Base-by-base conservation (phyloP, 2,797 vertebrate species). In the Rallus crepitans region DNA sequence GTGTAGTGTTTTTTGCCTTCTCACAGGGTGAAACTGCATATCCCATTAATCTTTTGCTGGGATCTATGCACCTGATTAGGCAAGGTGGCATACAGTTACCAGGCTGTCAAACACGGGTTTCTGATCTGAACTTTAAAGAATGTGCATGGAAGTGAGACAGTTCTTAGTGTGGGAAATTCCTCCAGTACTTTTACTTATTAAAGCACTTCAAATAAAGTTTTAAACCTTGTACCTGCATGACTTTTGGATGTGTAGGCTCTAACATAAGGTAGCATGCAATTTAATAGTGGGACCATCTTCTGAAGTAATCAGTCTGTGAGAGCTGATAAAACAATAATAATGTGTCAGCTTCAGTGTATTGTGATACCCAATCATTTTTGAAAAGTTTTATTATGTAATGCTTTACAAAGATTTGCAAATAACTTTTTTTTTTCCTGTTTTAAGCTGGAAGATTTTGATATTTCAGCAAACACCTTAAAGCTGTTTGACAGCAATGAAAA, bases 401-500 rank as follows among this genome's bases (percentile, higher is more conserved):
- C 84, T 82, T 48, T 70, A 35, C 45, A 87, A 91, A 45, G 79
- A 57, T 65, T 92, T 95, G 13, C n/a, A 85, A 90, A 69, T 93
- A 59, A 88, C 30, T 19, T 90, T 77, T 94, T 55, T 68, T 53
- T 85, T 37, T 50, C 23, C 73, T 84, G 6, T 97, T 94, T 75
- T 89, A 97, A 99, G 99, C 97, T 99, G 47, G 90, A 82, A 94
- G 99, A 99, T 94, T 99, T 99, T 90, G 96, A 97, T 86, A 97
- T 99, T 96, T 95, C 98, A 75, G 95, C 96, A 10, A 93, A 94
- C 45, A 94, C 97, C 11, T 42, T 99, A 93, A 97, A 98, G 81
- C 96, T 97, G 75, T 99, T 99, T 98, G 94, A 97, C 60, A 95
- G 71, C 45, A 97, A 97, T 42, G 96, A 96, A 57, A 97, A 97